phyloP scores from a whole-genome alignment of 2,888 invertebrate species.

The Unio delphinus region DNA sequence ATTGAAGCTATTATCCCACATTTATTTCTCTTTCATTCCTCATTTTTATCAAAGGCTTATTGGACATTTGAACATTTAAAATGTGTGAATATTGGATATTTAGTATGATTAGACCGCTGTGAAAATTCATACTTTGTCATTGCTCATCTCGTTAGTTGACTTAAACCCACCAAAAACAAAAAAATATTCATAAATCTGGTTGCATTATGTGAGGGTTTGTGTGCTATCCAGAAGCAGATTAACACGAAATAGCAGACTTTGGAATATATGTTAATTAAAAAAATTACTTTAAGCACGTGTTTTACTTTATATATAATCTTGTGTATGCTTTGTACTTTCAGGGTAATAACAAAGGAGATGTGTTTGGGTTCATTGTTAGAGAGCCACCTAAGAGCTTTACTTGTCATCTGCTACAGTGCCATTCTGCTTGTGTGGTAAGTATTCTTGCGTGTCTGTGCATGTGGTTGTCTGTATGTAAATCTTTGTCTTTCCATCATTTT shows the following conservation, averaged over 20 bases:
- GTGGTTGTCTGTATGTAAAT: neutral
- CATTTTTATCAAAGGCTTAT: no score
- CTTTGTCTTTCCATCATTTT: no score
- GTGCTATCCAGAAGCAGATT: neutral
- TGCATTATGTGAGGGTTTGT: no score
- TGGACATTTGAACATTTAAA: no score
- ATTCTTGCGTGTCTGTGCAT: neutral
- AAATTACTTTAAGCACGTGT: neutral
- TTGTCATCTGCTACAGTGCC: slow-evolving; percentile 91
- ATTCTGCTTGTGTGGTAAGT: slow-evolving; percentile 78
- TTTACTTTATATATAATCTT: neutral
- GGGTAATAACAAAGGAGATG: slow-evolving; percentile 86
- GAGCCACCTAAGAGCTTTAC: slow-evolving; percentile 82
- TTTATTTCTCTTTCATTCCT: no score
- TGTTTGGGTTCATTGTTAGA: slow-evolving; percentile 95
- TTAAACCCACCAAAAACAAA: no score
- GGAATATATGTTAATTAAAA: neutral
- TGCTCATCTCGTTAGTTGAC: no score
- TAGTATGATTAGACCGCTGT: no score
- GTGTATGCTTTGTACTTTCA: slow-evolving; percentile 64
- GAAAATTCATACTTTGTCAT: no score
- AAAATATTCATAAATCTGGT: no score
- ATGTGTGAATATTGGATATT: no score
- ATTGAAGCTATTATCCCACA: no score
- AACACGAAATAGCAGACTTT: neutral